A percentile compares a stretch with the other conserved stretches of the same genome.
These are phyloP conservation scores for Hydrolagus affinis DNA, from an alignment of 2,113 vertebrate genomes.

Conservation along the genomic window DNA sequence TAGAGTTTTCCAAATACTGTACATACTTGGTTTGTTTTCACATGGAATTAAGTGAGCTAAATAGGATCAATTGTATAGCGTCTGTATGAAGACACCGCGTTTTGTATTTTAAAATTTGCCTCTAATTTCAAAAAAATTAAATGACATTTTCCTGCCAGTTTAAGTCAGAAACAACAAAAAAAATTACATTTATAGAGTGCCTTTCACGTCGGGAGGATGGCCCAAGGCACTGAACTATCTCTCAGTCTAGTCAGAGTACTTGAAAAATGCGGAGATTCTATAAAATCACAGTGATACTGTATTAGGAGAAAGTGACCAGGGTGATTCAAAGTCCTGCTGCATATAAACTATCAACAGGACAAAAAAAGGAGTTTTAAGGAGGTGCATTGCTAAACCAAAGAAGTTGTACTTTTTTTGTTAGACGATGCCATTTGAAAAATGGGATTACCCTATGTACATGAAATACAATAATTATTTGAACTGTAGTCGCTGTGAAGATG, in stretches of 20 bases:
- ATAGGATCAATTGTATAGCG: not conserved
- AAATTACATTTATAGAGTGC: no score
- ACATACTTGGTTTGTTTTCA: not conserved
- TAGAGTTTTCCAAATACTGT: not conserved
- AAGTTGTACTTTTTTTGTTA: not conserved
- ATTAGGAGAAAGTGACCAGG: not conserved
- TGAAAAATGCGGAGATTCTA: no score
- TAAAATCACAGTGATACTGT: not conserved
- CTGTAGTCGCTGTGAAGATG: not conserved
- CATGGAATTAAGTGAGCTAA: not conserved
- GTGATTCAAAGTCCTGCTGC: not conserved
- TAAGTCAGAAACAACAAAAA: not conserved
- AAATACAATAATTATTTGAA: not conserved
- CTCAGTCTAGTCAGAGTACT: no score
- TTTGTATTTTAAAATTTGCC: no score
- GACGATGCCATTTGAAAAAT: not conserved
- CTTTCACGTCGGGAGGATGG: no score
- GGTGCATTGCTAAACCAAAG: not conserved
- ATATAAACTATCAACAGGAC: not conserved
- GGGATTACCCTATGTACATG: not conserved
- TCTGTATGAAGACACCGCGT: not conserved
- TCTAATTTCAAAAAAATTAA: no score
- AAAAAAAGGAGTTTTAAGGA: not conserved
- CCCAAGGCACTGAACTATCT: no score
- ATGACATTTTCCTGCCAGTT: not conserved